Percentiles rank a stretch among this genome's conserved stretches.
phyloP scores from a whole-genome alignment of 2,113 vertebrate genomes.

The Pycnonotus jocosus region DNA sequence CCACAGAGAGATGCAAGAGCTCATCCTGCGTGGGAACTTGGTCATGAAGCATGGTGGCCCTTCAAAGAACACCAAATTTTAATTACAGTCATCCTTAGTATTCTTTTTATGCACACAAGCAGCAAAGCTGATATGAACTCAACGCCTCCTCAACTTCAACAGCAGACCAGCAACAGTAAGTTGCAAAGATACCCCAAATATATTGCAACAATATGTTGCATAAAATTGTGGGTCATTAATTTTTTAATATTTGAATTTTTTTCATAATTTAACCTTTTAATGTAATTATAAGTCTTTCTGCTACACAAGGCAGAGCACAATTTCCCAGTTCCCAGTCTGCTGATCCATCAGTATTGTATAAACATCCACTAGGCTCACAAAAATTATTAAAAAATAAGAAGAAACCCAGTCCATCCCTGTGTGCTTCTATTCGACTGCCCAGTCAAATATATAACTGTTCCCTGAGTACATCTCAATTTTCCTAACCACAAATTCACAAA shows the following conservation, averaged over 20 bases:
- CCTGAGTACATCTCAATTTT: neutral
- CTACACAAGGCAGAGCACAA: neutral
- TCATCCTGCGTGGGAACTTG: neutral
- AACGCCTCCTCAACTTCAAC: neutral
- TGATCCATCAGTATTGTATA: neutral
- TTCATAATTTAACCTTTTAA: neutral
- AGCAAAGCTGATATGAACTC: neutral
- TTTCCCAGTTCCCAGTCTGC: neutral
- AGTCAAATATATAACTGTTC: neutral
- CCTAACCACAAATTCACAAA: neutral
- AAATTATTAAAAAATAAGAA: neutral
- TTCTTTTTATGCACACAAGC: neutral
- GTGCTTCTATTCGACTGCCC: neutral
- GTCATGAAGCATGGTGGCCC: neutral
- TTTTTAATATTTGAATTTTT: neutral
- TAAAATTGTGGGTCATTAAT: neutral
- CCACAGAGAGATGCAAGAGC: neutral
- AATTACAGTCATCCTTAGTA: neutral
- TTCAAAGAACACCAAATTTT: neutral
- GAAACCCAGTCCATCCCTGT: neutral
- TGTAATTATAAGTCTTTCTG: neutral
- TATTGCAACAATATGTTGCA: neutral
- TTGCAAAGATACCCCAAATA: neutral
- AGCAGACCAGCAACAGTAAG: neutral
- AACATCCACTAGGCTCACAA: neutral